Percentiles rank a stretch among this genome's conserved stretches.
Conservation (phyloP, 2,797 vertebrate genomes). For the Glyptemys insculpta region DNA sequence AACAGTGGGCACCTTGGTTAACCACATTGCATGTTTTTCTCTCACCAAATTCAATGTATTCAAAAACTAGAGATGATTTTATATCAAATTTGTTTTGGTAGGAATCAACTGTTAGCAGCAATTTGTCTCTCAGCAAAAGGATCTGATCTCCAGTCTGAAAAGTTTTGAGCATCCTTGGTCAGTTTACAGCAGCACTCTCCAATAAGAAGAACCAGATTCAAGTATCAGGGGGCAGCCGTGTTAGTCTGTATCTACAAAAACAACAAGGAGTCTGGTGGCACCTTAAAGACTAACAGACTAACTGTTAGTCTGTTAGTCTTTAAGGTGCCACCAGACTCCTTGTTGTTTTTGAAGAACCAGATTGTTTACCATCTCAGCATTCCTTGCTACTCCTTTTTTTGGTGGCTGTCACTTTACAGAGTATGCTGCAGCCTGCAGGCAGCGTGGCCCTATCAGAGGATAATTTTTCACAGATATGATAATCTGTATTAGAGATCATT, state of each 20-base stretch:
- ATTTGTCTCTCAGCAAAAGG: not conserved
- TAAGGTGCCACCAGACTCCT: too few species aligned
- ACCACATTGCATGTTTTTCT: not conserved
- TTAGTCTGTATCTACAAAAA: too few species aligned
- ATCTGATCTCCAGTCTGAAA: not conserved
- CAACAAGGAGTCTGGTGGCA: too few species aligned
- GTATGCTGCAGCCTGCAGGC: not conserved
- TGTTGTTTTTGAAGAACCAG: accelerated
- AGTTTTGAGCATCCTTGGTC: not conserved
- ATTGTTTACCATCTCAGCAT: not conserved
- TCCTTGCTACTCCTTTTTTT: not conserved
- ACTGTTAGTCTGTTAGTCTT: too few species aligned
- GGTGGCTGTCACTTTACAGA: not conserved
- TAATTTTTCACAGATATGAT: not conserved
- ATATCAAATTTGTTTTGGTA: accelerated
- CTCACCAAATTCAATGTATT: not conserved
- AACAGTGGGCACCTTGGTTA: not conserved
- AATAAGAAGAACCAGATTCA: accelerated
- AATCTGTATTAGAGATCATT: not conserved
- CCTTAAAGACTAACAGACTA: too few species aligned
- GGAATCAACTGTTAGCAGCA: not conserved
- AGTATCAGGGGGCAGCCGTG: too few species aligned
- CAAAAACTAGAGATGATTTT: not conserved
- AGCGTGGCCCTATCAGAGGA: not conserved
- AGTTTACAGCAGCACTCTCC: accelerated